phyloP scores from a whole-genome alignment of 2,113 vertebrate genomes.

The Calcarius ornatus region DNA sequence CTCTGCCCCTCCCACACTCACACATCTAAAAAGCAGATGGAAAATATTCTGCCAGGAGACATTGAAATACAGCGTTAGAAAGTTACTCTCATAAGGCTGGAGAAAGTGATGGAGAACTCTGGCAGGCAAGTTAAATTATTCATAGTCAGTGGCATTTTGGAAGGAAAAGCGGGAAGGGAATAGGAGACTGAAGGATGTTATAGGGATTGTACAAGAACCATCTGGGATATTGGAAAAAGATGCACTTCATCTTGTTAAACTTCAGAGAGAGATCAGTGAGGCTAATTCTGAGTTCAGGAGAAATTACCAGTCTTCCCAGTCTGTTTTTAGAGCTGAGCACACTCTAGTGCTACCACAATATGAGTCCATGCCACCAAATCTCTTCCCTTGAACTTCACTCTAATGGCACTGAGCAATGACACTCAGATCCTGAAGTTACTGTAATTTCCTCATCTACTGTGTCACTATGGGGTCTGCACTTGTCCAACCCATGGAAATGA shows the following conservation, averaged over 20 bases:
- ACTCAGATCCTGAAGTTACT: not conserved
- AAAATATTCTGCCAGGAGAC: constrained; percentile 65
- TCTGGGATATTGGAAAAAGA: constrained; percentile 33
- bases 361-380: not conserved
- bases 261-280: not conserved
- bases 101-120: constrained; percentile 65
- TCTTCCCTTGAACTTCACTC: not conserved
- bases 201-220: constrained; percentile 23
- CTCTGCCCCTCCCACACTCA: constrained; percentile 49
- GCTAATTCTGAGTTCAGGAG: not conserved
- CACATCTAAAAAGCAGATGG: constrained; percentile 64
- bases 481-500: not conserved
- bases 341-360: not conserved
- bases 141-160: constrained; percentile 62
- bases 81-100: constrained; percentile 46
- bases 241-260: not conserved
- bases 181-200: constrained; percentile 19
- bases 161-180: constrained; percentile 26
- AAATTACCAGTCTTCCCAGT: not conserved
- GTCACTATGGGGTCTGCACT: not conserved
- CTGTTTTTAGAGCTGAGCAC: not conserved
- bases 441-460: not conserved
- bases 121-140: constrained; percentile 53
- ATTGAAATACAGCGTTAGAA: constrained; percentile 56
- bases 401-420: not conserved